Evolutionary conservation across 2,888 invertebrate genomes (phyloP).

Genomic region (Chrysina gloriosa): DNA sequence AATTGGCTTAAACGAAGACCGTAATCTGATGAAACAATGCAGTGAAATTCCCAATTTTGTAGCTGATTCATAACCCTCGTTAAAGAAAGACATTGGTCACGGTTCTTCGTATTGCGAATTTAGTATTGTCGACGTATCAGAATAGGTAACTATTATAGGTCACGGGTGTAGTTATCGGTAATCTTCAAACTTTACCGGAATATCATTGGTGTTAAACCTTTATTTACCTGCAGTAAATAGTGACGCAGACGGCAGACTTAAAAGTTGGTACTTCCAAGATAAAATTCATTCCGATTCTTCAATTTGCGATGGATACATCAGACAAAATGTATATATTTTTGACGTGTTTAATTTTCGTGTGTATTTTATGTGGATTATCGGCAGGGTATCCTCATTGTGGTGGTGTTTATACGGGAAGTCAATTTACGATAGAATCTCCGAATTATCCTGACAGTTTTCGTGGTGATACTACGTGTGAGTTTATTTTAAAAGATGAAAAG

Average conservation of each 20-base stretch:
- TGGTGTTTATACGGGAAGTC: constrained; percentile 65
- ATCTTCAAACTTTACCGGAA: constrained; percentile 18
- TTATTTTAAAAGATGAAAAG: constrained; percentile 65
- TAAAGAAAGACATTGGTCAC: background rate
- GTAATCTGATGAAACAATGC: constrained; percentile 5
- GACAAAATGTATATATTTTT: background rate
- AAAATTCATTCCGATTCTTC: background rate
- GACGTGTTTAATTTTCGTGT: constrained; percentile 31
- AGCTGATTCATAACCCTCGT: constrained; percentile 8
- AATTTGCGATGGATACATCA: background rate
- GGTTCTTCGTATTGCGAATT: background rate
- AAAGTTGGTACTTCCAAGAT: background rate
- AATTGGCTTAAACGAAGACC: background rate
- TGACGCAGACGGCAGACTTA: constrained; percentile 7
- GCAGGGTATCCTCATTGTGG: constrained; percentile 52
- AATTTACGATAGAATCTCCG: constrained; percentile 67
- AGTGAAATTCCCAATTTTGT: background rate
- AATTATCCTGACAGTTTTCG: constrained; percentile 68
- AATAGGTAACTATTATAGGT: constrained; percentile 20
- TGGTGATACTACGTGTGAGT: constrained; percentile 65
- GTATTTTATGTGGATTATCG: background rate
- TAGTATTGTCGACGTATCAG: constrained; percentile 1
- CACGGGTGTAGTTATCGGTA: background rate
- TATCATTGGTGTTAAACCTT: constrained; percentile 15
- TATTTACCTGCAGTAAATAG: constrained; percentile 24